Percentiles rank a stretch among this genome's conserved stretches.
phyloP scores from a whole-genome alignment of 2,797 vertebrate species.

The Heteromormyrus szaboi region DNA sequence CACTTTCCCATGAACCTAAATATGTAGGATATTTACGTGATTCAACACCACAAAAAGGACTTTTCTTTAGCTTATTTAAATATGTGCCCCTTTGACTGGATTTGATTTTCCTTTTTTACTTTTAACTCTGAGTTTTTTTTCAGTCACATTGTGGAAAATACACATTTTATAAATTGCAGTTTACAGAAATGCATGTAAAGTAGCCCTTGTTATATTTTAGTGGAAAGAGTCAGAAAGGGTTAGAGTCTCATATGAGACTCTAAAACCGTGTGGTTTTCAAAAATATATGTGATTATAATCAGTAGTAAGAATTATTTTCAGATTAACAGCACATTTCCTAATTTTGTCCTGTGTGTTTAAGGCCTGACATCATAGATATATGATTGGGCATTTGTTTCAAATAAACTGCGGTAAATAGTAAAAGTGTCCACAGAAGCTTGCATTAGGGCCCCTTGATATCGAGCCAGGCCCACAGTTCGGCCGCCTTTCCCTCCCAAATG shows the following conservation, averaged over 20 bases:
- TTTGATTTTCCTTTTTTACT: not conserved
- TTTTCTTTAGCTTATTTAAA: not conserved
- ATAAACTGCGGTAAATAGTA: not conserved
- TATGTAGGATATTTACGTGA: constrained; percentile 15
- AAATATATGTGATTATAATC: constrained; percentile 27
- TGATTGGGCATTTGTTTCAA: constrained; percentile 20
- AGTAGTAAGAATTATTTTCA: not conserved
- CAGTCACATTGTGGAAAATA: not conserved
- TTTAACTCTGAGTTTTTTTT: not conserved
- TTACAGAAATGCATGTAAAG: not conserved
- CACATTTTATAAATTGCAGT: not conserved
- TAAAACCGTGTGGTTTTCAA: not conserved
- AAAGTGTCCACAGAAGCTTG: constrained; percentile 18
- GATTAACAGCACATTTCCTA: not conserved
- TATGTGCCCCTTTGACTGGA: not conserved
- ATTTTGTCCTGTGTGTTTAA: not conserved
- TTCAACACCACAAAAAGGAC: not conserved
- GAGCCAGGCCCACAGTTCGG: constrained; percentile 39
- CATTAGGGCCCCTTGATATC: constrained; percentile 13
- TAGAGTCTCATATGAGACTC: not conserved
- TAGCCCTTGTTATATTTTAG: not conserved
- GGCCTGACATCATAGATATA: constrained; percentile 15
- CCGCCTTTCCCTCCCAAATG: constrained; percentile 39
- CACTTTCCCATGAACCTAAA: constrained; percentile 21
- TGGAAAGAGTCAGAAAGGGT: not conserved